Conservation (phyloP, 2,113 vertebrate genomes). For the Poicephalus gulielmi region DNA sequence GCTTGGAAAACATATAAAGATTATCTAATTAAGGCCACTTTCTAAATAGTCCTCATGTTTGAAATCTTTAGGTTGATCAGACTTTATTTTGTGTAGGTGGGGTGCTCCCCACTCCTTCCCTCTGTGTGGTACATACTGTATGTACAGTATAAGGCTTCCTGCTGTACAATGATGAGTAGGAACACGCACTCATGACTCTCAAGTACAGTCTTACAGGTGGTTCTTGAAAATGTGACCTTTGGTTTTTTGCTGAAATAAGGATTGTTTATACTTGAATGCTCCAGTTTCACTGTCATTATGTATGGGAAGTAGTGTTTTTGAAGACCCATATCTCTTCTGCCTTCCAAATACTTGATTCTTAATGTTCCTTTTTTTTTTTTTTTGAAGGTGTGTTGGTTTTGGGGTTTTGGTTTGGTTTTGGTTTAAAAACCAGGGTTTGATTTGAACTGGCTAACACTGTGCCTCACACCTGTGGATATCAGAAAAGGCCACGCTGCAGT, state of each 20-base stretch:
- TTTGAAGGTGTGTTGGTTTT: not conserved
- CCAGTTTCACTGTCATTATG: not conserved
- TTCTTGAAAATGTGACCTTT: not conserved
- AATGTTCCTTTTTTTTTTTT: not conserved
- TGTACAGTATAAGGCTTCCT: not conserved
- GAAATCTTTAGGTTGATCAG: not conserved
- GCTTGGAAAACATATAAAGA: not conserved
- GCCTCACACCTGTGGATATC: not conserved
- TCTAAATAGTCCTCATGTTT: not conserved
- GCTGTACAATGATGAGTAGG: fast-evolving
- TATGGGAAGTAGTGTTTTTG: not conserved
- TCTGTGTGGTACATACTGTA: not conserved
- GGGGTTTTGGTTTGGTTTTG: not conserved
- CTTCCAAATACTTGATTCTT: not conserved
- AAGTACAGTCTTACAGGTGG: not conserved
- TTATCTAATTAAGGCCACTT: not conserved
- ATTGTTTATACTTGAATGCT: not conserved
- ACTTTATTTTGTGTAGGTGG: not conserved
- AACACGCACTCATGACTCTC: not conserved
- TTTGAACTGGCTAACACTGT: not conserved
- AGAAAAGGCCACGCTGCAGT: not conserved
- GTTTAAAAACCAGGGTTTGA: not conserved
- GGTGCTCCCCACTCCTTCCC: not conserved
- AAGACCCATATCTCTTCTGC: not conserved
- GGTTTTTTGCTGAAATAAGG: not conserved